Evolutionary conservation across 2,888 invertebrate species (phyloP), one percentile per base, ranked within the genome.

Genomic region (Caenorhabditis panamensis): DNA sequence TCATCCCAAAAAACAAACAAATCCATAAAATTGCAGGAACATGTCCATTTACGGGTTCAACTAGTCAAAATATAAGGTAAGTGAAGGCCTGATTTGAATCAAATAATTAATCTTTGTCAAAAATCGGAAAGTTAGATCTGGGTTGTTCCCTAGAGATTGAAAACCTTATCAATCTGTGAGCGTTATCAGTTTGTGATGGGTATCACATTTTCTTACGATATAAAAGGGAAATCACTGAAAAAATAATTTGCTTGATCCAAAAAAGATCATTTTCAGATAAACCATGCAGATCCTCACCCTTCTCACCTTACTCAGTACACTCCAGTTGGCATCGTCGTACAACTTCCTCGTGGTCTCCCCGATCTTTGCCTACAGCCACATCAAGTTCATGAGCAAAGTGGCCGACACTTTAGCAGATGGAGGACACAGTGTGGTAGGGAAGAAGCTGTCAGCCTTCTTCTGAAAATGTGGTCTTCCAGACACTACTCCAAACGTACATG

Each of bases 391-490:
- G 62, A 71, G 63, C 2, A 82, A 79, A 56, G 44, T 82, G 9
- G 82, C 82, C 5, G 67, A 82, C 64, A 66, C 64, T 53, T 61
- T 82, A 9, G 64, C 78, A 5, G 75, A 79, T 44, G 75, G 68
- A 28, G 82, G 79, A 8, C 82, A 82, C 47, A 82, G 64, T 61
- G 79, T 82, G 58, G 82, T 82, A 53, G 22, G 71, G 18, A 20
- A 13, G 22, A 3, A 41, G 13, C 13, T 6, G 8, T 41, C 41
- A 5, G 41, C 36, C 36, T 8, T 8, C 36, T 11, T 41, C 41
- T 16, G 41, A 13, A 3, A 9, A 13, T 41, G 9, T 4, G 31
- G 31, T 9, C 31, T 41, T 41, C 16, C 41, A 41, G 41, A 41
- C 41, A 41, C 53, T 53, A 1, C 53, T 53, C 3, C 53, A 53